Evolutionary conservation across 2,797 vertebrate species (phyloP), one percentile per base, ranked within the genome.

Genomic region (Tympanoctomys barrerae): DNA sequence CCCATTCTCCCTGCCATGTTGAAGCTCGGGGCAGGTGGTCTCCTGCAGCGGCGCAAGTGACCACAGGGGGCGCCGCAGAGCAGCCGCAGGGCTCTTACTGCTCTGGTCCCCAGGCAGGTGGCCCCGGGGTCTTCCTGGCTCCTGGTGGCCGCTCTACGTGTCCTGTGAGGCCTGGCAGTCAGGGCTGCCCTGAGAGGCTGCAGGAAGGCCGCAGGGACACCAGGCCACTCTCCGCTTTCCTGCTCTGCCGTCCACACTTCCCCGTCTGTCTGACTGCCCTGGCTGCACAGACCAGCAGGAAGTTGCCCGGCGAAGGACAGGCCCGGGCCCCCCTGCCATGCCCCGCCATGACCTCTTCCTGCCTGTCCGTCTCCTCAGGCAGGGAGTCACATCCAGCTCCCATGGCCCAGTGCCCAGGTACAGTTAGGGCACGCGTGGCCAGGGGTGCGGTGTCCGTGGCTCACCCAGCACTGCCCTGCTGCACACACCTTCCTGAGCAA

Each of bases 281-380:
- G 54, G 68, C 71, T 80, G 78, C 0, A 7, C 2, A 0, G 39
- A 85, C 70, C 94, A 8, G 80, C 0, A 93, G 90, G 94, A 90
- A 80, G 3, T 2, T 36, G 80, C 57, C 3, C 0, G 7, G 42
- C 39, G 12, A 39, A 0, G 0, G 36, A 16, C n/a, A 1, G 52
- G 80, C 19, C 83, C 62, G 68, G 14, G 77, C 59, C 46, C 49
- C 62, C 33, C 42, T 4, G 16, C 2, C 4, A 12, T 14, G 13
- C 12, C 71, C 39, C 2, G 7, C 26, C 13, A 5, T 31, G 42
- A 49, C 42, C 42, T 31, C 42, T 13, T 31, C 26, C 22, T 26
- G 59, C 59, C 11, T 49, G 13, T 3, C 13, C 4, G 14, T 49
- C 42, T 49, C 42, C 42, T 13, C 73, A 5, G 26, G 42, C 0